Conservation (phyloP, 2,888 invertebrate species). For the Oscheius sp. region DNA sequence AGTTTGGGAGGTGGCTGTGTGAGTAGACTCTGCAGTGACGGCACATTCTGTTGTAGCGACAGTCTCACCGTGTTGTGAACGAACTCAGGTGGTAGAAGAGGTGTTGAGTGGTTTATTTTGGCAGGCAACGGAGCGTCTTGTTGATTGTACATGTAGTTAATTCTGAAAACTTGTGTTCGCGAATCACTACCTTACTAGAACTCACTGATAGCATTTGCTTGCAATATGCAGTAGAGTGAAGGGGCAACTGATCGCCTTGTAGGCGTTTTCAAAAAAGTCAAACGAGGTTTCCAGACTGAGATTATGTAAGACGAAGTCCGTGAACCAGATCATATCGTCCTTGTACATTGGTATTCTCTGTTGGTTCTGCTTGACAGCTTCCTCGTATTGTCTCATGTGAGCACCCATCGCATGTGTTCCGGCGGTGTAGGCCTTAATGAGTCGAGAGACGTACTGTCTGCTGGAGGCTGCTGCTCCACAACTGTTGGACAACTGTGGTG, state of each 20-base stretch:
- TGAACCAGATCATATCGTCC: constrained; percentile 21
- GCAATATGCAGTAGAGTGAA: constrained; percentile 42
- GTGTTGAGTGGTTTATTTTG: not conserved
- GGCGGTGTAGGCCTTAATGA: constrained; percentile 11
- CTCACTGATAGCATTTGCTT: constrained; percentile 38
- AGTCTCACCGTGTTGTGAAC: not conserved
- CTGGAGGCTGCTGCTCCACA: constrained; percentile 3
- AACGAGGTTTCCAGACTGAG: constrained; percentile 33
- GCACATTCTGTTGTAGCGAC: not conserved
- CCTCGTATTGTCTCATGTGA: not conserved
- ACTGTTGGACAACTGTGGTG: constrained; percentile 55
- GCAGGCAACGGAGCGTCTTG: not conserved
- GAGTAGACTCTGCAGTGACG: not conserved
- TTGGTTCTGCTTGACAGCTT: constrained; percentile 35
- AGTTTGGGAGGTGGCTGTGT: constrained; percentile 4
- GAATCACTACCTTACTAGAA: not conserved
- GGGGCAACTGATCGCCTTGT: constrained; percentile 41
- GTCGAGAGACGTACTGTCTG: not conserved
- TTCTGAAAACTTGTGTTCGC: not conserved
- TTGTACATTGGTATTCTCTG: constrained; percentile 13
- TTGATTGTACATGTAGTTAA: constrained; percentile 26
- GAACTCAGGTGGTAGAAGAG: not conserved
- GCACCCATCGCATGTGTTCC: not conserved
- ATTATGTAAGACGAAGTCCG: constrained; percentile 8
- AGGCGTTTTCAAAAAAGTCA: constrained; percentile 38